A percentile compares a stretch with the other conserved stretches of the same genome.
Conservation (phyloP, 2,888 invertebrate genomes). For the Suillia variegata region DNA sequence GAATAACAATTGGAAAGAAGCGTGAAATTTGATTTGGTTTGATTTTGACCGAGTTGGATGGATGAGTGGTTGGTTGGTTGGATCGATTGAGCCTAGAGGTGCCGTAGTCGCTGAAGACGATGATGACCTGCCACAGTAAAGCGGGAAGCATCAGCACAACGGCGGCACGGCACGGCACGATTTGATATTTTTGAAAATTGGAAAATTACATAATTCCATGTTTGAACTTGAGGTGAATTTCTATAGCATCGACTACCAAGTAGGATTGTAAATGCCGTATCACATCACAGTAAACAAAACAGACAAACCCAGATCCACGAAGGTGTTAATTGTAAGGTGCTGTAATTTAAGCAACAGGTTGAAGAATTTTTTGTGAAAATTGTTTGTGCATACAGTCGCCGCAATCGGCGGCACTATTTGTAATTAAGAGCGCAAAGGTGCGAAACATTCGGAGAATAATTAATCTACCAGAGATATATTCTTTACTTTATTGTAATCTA, state of each 20-base stretch:
- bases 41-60: neutral
- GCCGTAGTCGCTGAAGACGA: no score
- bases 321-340: neutral
- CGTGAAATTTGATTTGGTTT: constrained; percentile 18
- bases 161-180: constrained; percentile 17
- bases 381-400: neutral
- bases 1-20: constrained; percentile 22
- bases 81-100: no score
- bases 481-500: no score
- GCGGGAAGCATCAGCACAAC: neutral
- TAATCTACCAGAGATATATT: no score
- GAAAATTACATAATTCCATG: constrained; percentile 26
- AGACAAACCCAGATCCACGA: neutral
- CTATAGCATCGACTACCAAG: neutral
- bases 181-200: constrained; percentile 26
- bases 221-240: constrained; percentile 7
- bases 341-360: neutral
- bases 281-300: neutral
- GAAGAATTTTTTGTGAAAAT: neutral
- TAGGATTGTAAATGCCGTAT: neutral
- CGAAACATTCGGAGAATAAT: no score
- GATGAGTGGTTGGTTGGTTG: no score
- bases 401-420: neutral
- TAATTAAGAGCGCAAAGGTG: neutral
- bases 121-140: no score